phyloP scores from a whole-genome alignment of 1,140 invertebrate genomes.

The Lutraria rhynchaena region DNA sequence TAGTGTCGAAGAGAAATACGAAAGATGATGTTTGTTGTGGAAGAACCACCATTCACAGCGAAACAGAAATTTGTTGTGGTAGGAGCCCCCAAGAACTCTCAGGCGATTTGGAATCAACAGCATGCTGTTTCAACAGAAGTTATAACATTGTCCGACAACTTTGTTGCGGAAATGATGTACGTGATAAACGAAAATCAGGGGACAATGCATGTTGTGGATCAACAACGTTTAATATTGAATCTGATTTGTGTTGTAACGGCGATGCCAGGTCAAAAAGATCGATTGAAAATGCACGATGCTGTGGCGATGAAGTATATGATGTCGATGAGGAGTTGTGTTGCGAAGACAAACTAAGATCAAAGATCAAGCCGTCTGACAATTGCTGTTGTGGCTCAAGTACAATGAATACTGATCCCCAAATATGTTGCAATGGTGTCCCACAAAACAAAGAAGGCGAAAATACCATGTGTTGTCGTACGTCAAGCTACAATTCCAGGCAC shows the following conservation, averaged over 20 bases:
- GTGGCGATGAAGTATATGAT: slow-evolving; percentile 5
- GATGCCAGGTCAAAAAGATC: not conserved
- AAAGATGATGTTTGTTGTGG: slow-evolving; percentile 38
- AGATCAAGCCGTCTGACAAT: slow-evolving; percentile 17
- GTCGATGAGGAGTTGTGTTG: slow-evolving; percentile 7
- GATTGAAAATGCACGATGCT: slow-evolving; percentile 10
- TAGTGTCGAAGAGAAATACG: not conserved
- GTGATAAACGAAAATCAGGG: not conserved
- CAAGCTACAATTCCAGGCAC: slow-evolving; percentile 20
- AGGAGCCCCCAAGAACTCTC: not conserved
- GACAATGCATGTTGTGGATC: slow-evolving; percentile 36
- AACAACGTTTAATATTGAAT: slow-evolving; percentile 4
- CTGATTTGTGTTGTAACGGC: slow-evolving; percentile 32
- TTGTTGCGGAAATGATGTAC: slow-evolving; percentile 18
- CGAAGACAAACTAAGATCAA: not conserved
- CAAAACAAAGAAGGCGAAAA: slow-evolving; percentile 8
- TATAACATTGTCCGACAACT: not conserved
- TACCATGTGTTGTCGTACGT: slow-evolving; percentile 19
- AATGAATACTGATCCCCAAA: not conserved
- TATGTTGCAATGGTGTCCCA: slow-evolving; percentile 28
- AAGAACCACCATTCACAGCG: slow-evolving; percentile 14
- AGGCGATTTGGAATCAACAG: not conserved
- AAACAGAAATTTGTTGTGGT: slow-evolving; percentile 16
- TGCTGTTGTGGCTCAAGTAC: slow-evolving; percentile 27
- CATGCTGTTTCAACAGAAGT: slow-evolving; percentile 15